Evolutionary conservation across 2,113 vertebrate species (phyloP), one percentile per base, ranked within the genome.

Genomic region (Callithrix jacchus): DNA sequence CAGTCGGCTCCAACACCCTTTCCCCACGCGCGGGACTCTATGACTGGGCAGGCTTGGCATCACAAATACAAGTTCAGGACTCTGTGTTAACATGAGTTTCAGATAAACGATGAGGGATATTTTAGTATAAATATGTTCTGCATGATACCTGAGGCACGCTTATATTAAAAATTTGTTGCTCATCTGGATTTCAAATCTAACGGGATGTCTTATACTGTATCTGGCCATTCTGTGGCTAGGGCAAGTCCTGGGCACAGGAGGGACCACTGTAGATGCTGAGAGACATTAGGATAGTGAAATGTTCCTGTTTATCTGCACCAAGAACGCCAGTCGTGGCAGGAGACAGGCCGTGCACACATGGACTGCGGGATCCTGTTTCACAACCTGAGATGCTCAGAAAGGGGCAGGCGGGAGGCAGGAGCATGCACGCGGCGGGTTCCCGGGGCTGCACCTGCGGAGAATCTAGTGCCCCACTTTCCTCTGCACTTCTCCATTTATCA

Each of bases 401-500:
- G 23, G 12, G 7, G 61, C 23, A 17, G 21, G 61, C 47, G 14
- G 1, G 16, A 47, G 25, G 27, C 58, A 64, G 58, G 58, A 30
- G 61, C 27, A 5, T 64, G 27, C 61, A 13, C 61, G 27, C 1
- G 4, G 61, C 2, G 4, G 14, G 16, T 14, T 47, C 42, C 73
- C 68, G 54, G 83, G 47, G 94, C 40, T 76, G 84, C 79, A 37
- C 92, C 54, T 45, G 89, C 71, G 30, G 79, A 84, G 37, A 89
- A 87, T 64, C 87, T 83, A 85, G n/a, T 84, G 23, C 66, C 76
- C 96, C 8, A 61, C 82, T 52, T 42, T 86, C 83, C 94, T 94
- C 97, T 94, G 74, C 91, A 97, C 97, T 95, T 79, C 84, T 77
- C 80, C 68, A 27, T 97, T 95, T 96, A 56, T 97, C 96, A 96